Percentiles rank a stretch among this genome's conserved stretches.
These are phyloP conservation scores for Monopis laevigella DNA, from an alignment of 2,888 invertebrate species.

Conservation along the genomic window DNA sequence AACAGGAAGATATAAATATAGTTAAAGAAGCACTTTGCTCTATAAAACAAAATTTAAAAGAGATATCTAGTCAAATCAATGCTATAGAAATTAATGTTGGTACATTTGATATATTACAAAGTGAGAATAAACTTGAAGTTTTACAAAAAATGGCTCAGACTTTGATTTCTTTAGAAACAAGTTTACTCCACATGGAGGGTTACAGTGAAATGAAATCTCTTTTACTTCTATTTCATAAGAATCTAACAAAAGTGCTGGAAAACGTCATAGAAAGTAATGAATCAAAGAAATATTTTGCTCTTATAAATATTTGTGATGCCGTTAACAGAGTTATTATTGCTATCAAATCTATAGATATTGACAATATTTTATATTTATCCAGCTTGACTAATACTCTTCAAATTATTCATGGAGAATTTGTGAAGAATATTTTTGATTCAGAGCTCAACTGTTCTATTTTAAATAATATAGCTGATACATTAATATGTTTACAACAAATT, in stretches of 20 bases:
- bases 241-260: conserved; percentile 64
- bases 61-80: conserved; percentile 40
- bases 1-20: conserved; percentile 29
- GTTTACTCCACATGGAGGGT: conserved; percentile 35
- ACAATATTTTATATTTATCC: conserved; percentile 34
- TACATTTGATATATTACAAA: conserved; percentile 44
- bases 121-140: conserved; percentile 49
- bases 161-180: conserved; percentile 49
- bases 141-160: conserved; percentile 58
- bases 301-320: conserved; percentile 48
- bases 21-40: conserved; percentile 37
- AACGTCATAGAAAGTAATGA: conserved; percentile 64
- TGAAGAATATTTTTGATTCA: conserved; percentile 37
- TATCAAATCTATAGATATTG: conserved; percentile 36
- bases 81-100: conserved; percentile 39
- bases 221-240: conserved; percentile 50
- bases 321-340: conserved; percentile 42
- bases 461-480: conserved; percentile 35
- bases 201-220: conserved; percentile 33
- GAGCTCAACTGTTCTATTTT: conserved; percentile 39
- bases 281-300: conserved; percentile 40
- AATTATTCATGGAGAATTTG: conserved; percentile 39
- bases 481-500: conserved; percentile 38
- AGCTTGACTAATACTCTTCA: conserved; percentile 42
- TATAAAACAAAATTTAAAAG: conserved; percentile 41